Percentiles rank a stretch among this genome's conserved stretches.
Evolutionary conservation across 1,140 invertebrate genomes (phyloP).

Genomic region (Apis florea): DNA sequence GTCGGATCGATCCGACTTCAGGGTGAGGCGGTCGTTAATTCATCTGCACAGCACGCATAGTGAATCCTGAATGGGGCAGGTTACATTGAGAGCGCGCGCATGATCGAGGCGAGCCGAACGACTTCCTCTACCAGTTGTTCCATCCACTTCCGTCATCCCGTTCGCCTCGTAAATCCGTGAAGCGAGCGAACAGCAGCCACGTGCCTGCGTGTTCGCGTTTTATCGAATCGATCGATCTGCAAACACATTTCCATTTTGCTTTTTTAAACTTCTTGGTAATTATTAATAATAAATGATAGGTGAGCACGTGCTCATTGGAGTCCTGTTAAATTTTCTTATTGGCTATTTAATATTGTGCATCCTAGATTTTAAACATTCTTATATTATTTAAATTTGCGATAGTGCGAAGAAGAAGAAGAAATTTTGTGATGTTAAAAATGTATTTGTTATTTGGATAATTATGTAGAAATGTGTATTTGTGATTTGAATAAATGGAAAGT

Average conservation of each 20-base stretch:
- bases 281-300: too few species aligned
- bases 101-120: constrained; percentile 18
- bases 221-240: constrained; percentile 19
- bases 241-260: constrained; percentile 16
- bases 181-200: constrained; percentile 17
- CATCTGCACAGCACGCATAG: neutral
- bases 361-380: too few species aligned
- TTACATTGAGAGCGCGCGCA: constrained; percentile 41
- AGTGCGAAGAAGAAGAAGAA: too few species aligned
- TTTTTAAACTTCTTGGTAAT: neutral
- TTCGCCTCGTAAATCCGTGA: constrained; percentile 36
- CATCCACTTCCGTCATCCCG: constrained; percentile 45
- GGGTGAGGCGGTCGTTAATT: constrained; percentile 34
- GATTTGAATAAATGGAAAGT: too few species aligned
- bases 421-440: too few species aligned
- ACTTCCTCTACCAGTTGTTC: constrained; percentile 17
- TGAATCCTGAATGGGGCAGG: constrained; percentile 16
- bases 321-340: too few species aligned
- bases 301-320: too few species aligned
- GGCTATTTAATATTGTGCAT: too few species aligned
- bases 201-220: constrained; percentile 33
- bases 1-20: neutral
- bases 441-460: too few species aligned
- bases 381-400: too few species aligned
- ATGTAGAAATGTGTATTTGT: too few species aligned